Base-by-base conservation (phyloP, 2,888 invertebrate genomes). In the Noctua fimbriata region DNA sequence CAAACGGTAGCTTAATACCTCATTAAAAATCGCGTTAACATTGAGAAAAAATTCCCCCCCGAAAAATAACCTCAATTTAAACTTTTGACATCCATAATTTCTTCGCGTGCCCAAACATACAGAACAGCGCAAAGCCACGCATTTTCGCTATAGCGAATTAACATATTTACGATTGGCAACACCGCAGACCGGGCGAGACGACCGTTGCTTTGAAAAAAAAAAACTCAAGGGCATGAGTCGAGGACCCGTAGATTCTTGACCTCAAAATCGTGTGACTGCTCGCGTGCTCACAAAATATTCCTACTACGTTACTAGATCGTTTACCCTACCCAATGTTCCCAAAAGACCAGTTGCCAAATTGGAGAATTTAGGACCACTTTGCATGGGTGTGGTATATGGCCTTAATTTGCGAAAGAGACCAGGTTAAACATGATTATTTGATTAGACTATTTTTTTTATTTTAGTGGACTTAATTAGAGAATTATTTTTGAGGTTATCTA, bases 231-330 rank as follows among this genome's bases (percentile, higher is more conserved):
- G 93, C 94, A 95, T 88, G 88, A 91, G 95, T 94, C 95, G 94
- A 91, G 91, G 95, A 95, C 94, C 94, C 94, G 87, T 89, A 94
- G 96, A 95, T 92, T 95, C 93, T 96, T 96, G 96, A 96, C 95
- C 96, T 93, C 94, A 88, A 89, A 91, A 87, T 80, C 83, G 86
- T 88, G 91, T 91, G 92, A 87, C 90, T 88, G 86, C 86, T 89
- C 88, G 88, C 86, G 85, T 89, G 82, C 79, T 89, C 83, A 89
- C 81, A 78, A 85, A 89, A 89, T 92, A 86, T 87, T 89, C 88
- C 86, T 84, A 87, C 88, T 79, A 87, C 87, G 88, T 90, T 90
- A 90, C 84, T 88, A 90, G 92, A 89, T 52, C 90, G 79, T 91
- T 89, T 92, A 92, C 91, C 92, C 90, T 86, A 69, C 49, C 75